phyloP scores from a whole-genome alignment of 2,888 invertebrate genomes.

The Sphaeridia pumilis region DNA sequence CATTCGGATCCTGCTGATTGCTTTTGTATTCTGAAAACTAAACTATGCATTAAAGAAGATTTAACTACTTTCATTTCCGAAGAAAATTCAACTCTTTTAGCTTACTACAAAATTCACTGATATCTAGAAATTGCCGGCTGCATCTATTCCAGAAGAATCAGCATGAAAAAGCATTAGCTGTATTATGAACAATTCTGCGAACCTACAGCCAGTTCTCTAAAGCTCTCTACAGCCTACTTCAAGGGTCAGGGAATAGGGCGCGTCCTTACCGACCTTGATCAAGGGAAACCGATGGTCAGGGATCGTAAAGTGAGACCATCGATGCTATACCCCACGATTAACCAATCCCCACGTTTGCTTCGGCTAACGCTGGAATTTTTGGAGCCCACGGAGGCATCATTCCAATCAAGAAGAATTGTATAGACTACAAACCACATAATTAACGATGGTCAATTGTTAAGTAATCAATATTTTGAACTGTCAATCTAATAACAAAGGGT shows the following conservation, averaged over 20 bases:
- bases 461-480: too few species aligned
- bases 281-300: slow-evolving; percentile 24
- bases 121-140: too few species aligned
- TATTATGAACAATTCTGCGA: too few species aligned
- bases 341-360: slow-evolving; percentile 17
- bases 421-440: too few species aligned
- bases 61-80: not conserved
- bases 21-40: not conserved
- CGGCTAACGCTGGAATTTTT: slow-evolving; percentile 26
- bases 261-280: slow-evolving; percentile 11
- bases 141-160: too few species aligned
- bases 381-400: slow-evolving; percentile 24
- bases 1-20: not conserved
- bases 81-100: not conserved
- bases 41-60: not conserved
- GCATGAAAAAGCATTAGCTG: too few species aligned
- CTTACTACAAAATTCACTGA: too few species aligned
- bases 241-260: not conserved
- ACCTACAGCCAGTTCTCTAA: too few species aligned
- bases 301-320: slow-evolving; percentile 24
- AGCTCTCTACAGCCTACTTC: not conserved
- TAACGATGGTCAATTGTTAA: too few species aligned
- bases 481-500: too few species aligned
- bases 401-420: too few species aligned
- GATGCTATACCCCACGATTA: slow-evolving; percentile 24